Percentiles rank a stretch among this genome's conserved stretches.
Evolutionary conservation across 2,113 vertebrate species (phyloP).

Genomic region (Nestor notabilis): DNA sequence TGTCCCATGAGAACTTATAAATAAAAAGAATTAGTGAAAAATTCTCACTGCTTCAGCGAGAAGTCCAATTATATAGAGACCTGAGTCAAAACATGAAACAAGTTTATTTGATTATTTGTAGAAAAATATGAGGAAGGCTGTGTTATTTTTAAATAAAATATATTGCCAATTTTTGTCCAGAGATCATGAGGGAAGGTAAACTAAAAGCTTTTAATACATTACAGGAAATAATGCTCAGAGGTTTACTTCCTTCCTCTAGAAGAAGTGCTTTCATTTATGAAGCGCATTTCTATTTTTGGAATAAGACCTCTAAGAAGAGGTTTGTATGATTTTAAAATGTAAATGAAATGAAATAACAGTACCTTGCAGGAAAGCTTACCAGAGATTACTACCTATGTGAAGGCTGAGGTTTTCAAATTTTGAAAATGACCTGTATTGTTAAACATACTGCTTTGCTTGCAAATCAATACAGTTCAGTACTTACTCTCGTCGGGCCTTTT

Average conservation of each 20-base stretch:
- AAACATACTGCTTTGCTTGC: background rate
- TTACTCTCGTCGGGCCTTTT: slow-evolving; percentile 91
- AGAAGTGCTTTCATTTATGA: background rate
- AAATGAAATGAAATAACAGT: background rate
- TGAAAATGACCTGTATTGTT: background rate
- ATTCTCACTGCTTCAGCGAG: background rate
- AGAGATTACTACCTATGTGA: background rate
- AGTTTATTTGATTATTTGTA: background rate
- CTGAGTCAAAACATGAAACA: background rate
- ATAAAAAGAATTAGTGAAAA: background rate
- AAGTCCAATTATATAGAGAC: background rate
- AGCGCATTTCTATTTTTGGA: slow-evolving; percentile 34
- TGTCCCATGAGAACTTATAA: background rate
- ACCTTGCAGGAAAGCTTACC: background rate
- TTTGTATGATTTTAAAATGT: background rate
- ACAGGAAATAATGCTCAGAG: slow-evolving; percentile 19
- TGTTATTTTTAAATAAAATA: background rate
- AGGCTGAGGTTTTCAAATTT: background rate
- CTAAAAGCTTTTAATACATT: background rate
- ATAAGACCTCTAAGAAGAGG: slow-evolving; percentile 37
- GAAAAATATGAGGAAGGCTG: background rate
- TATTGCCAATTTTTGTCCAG: background rate
- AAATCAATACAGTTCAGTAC: slow-evolving; percentile 47
- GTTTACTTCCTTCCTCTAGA: slow-evolving; percentile 37
- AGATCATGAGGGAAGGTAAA: background rate